Evolutionary conservation across 2,888 invertebrate genomes (phyloP).

Genomic region (Bibio marci): DNA sequence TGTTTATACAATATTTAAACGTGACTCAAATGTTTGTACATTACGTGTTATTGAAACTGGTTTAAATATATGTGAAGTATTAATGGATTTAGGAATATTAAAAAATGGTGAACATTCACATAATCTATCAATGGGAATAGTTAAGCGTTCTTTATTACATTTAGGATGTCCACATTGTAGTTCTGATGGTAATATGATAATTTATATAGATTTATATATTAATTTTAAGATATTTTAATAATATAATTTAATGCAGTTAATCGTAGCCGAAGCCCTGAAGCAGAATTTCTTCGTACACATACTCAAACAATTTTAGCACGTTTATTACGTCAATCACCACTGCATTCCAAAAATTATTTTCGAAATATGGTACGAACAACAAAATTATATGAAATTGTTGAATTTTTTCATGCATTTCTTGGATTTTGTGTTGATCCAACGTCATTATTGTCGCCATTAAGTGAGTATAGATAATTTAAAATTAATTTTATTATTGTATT

Average conservation of each 20-base stretch:
- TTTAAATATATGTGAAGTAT: constrained; percentile 75
- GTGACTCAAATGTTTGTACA: constrained; percentile 70
- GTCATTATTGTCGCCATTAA: constrained; percentile 67
- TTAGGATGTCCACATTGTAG: constrained; percentile 94
- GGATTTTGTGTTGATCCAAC: constrained; percentile 91
- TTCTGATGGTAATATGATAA: constrained; percentile 38
- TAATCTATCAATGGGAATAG: constrained; percentile 28
- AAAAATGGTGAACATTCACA: constrained; percentile 34
- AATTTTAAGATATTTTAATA: neutral
- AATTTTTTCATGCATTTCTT: constrained; percentile 87
- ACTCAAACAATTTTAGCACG: constrained; percentile 62
- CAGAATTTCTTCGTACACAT: constrained; percentile 78
- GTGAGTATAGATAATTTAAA: constrained; percentile 39
- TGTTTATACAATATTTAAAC: constrained; percentile 67
- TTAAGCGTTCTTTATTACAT: constrained; percentile 44
- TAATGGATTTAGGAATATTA: constrained; percentile 78
- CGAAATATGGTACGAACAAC: constrained; percentile 61
- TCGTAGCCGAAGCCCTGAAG: constrained; percentile 61
- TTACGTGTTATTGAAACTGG: constrained; percentile 84
- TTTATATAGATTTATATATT: neutral
- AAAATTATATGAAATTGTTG: constrained; percentile 67
- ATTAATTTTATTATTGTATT: neutral
- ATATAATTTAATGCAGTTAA: neutral
- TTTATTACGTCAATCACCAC: constrained; percentile 46
- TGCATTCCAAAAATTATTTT: constrained; percentile 34